Conservation (phyloP, 1,140 invertebrate species). For the Muscidifurax raptorellus region DNA sequence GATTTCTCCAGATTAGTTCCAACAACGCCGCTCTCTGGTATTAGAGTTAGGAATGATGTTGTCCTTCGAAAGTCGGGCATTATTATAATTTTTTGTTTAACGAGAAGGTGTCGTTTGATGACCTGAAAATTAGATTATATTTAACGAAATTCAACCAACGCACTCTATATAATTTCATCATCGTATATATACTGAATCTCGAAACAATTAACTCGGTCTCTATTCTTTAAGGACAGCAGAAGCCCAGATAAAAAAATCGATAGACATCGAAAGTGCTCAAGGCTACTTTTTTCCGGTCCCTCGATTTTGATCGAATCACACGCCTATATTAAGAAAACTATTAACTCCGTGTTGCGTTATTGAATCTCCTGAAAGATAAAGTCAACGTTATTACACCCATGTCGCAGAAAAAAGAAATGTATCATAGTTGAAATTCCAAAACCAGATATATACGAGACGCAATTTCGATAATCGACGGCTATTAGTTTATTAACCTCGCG, state of each 20-base stretch:
- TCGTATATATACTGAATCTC: not conserved
- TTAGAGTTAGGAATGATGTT: not conserved
- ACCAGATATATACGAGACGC: not conserved
- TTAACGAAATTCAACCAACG: not conserved
- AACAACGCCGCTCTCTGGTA: not conserved
- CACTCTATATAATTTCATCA: too few relatives aligned
- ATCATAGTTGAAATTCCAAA: too few relatives aligned
- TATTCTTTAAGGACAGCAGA: too few relatives aligned
- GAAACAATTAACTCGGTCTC: not conserved
- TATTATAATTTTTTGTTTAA: too few relatives aligned
- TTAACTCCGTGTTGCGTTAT: not conserved
- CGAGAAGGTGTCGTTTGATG: too few relatives aligned
- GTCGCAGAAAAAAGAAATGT: too few relatives aligned
- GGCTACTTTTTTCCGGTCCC: too few relatives aligned
- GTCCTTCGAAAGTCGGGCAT: not conserved
- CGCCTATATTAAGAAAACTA: not conserved
- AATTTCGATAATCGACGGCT: too few relatives aligned
- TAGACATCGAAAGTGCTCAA: not conserved
- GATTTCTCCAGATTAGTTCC: conserved; percentile 2
- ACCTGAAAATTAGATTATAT: not conserved
- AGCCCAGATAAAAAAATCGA: not conserved
- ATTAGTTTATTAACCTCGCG: not conserved
- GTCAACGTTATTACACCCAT: too few relatives aligned
- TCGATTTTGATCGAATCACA: not conserved
- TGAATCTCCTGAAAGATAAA: too few relatives aligned